Percentiles rank a stretch among this genome's conserved stretches.
Evolutionary conservation across 2,113 vertebrate genomes (phyloP).

Genomic region (Gavia stellata): DNA sequence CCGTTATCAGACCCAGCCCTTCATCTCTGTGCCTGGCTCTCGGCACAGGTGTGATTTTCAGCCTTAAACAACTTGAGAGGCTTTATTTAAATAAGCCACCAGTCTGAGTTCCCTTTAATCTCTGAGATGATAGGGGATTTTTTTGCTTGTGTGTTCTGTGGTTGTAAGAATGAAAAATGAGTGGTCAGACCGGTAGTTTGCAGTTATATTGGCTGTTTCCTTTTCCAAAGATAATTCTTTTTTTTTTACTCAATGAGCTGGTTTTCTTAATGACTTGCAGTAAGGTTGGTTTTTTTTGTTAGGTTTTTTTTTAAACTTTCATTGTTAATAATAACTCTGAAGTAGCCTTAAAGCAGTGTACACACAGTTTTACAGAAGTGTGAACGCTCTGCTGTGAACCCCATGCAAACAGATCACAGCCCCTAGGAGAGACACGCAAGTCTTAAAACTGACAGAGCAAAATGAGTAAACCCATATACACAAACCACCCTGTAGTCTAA

Average conservation of each 20-base stretch:
- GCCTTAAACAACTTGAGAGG: not conserved
- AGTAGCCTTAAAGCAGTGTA: not conserved
- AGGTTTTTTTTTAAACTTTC: not conserved
- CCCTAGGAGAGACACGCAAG: not conserved
- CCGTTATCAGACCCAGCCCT: rapidly evolving
- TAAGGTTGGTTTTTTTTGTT: not conserved
- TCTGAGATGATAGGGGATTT: constrained; percentile 15
- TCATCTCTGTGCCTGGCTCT: not conserved
- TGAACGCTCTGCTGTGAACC: not conserved
- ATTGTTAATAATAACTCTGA: constrained; percentile 36
- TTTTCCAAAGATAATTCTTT: constrained; percentile 26
- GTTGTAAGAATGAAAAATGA: constrained; percentile 62
- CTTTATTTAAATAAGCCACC: constrained; percentile 35
- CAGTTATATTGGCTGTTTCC: constrained; percentile 53
- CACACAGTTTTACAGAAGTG: not conserved
- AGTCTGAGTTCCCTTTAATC: constrained; percentile 12
- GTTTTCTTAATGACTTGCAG: constrained; percentile 50
- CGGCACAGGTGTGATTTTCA: constrained; percentile 34
- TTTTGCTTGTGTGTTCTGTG: not conserved
- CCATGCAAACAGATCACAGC: not conserved
- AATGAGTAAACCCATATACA: not conserved
- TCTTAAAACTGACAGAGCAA: not conserved
- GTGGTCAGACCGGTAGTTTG: constrained; percentile 33
- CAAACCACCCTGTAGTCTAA: not conserved
- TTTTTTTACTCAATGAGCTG: constrained; percentile 29